phyloP scores from a whole-genome alignment of 2,113 vertebrate genomes.

The Hippocampus barbouri region DNA sequence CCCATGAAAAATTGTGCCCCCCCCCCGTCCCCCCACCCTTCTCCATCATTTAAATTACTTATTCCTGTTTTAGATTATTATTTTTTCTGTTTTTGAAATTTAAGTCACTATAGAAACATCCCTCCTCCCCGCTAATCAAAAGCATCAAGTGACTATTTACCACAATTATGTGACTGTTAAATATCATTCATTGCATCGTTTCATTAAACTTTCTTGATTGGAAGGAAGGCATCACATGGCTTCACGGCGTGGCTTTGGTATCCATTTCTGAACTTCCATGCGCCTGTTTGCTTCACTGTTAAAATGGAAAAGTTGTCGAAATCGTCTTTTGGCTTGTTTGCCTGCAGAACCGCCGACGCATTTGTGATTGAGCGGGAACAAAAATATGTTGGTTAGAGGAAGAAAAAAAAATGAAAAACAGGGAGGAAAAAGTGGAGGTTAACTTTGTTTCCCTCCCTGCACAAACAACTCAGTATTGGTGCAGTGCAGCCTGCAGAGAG shows the following conservation, averaged over 20 bases:
- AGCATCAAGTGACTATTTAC: too few species aligned
- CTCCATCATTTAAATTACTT: too few species aligned
- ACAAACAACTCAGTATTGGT: constrained; percentile 73
- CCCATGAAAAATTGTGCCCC: too few species aligned
- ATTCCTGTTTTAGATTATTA: too few species aligned
- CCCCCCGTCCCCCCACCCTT: too few species aligned
- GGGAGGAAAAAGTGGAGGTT: constrained; percentile 48
- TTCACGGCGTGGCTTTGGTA: neutral
- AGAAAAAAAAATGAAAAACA: constrained; percentile 62
- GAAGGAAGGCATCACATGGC: neutral
- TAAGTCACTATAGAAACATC: too few species aligned
- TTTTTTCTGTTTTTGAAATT: too few species aligned
- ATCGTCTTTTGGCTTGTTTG: constrained; percentile 26
- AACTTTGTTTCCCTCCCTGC: constrained; percentile 50
- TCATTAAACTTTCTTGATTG: too few species aligned
- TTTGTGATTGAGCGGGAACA: constrained; percentile 47
- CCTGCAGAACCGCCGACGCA: constrained; percentile 38
- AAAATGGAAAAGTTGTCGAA: neutral
- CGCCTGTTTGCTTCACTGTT: neutral
- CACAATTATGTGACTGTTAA: too few species aligned
- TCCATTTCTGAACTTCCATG: neutral
- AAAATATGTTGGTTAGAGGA: constrained; percentile 46
- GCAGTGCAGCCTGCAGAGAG: constrained; percentile 73
- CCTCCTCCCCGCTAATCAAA: too few species aligned
- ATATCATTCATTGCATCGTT: too few species aligned